A percentile compares a stretch with the other conserved stretches of the same genome.
These are phyloP conservation scores for Lates calcarifer DNA, from an alignment of 2,113 vertebrate genomes.

Conservation along the genomic window DNA sequence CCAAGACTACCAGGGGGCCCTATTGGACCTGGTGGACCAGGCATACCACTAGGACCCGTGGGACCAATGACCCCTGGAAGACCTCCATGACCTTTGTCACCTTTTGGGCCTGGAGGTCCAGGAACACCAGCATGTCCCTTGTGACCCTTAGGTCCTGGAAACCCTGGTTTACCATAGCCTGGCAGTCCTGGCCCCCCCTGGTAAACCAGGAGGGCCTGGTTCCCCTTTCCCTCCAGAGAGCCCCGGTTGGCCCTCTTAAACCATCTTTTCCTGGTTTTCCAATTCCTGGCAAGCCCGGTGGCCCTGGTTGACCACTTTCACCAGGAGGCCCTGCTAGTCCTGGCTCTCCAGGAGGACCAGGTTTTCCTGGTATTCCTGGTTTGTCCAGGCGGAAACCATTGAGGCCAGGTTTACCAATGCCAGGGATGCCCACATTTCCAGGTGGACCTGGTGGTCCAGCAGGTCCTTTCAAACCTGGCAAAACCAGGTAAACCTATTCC, in stretches of 20 bases:
- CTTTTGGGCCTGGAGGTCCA: constrained; percentile 89
- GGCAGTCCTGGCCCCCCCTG: constrained; percentile 90
- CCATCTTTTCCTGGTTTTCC: constrained; percentile 95
- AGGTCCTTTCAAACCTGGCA: constrained; percentile 92
- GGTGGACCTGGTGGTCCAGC: constrained; percentile 88
- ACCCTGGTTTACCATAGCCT: constrained; percentile 93
- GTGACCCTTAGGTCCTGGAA: constrained; percentile 92
- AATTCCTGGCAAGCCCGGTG: constrained; percentile 87
- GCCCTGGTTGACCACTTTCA: constrained; percentile 88
- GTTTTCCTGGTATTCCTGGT: constrained; percentile 89
- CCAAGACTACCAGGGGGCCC: constrained; percentile 90
- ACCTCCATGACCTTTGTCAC: constrained; percentile 91
- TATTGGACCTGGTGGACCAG: constrained; percentile 90
- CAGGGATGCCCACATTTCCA: constrained; percentile 88
- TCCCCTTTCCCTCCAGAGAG: constrained; percentile 88
- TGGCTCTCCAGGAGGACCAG: constrained; percentile 88
- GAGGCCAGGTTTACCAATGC: constrained; percentile 90
- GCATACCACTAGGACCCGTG: constrained; percentile 89
- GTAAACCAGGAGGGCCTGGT: constrained; percentile 85
- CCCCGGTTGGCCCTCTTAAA: constrained; percentile 90
- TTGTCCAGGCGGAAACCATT: constrained; percentile 92
- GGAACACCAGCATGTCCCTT: constrained; percentile 89
- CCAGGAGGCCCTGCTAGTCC: constrained; percentile 88
- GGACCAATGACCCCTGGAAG: constrained; percentile 88
- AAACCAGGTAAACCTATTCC: constrained; percentile 90